These are phyloP conservation scores for Aphelocoma californica DNA, from an alignment of 2,797 vertebrate species.

Conservation along the genomic window DNA sequence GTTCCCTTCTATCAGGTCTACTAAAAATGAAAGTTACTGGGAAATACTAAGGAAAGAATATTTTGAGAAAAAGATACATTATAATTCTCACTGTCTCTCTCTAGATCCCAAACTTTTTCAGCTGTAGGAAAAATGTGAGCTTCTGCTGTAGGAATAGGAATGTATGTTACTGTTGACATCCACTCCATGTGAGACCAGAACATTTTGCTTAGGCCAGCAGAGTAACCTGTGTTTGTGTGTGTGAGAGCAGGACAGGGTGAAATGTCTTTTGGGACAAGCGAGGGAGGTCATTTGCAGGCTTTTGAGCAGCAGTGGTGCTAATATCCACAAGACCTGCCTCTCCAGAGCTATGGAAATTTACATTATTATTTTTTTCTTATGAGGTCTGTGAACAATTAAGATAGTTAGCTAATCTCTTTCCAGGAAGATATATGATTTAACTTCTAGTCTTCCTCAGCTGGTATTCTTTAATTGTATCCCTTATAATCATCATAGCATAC, in stretches of 20 bases:
- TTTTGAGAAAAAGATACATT: neutral
- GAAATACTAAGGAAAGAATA: neutral
- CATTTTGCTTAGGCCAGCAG: neutral
- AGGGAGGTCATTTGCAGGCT: neutral
- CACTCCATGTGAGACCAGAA: neutral
- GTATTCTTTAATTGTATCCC: conserved; percentile 47
- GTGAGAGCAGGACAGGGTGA: neutral
- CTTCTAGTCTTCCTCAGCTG: conserved; percentile 41
- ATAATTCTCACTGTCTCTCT: neutral
- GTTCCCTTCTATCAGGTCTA: neutral
- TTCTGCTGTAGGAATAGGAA: neutral
- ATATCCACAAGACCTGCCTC: neutral
- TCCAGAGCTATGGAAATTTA: conserved; percentile 36
- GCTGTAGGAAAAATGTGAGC: neutral
- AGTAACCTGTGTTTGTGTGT: neutral
- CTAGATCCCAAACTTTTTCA: neutral
- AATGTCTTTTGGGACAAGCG: neutral
- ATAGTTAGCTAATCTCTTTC: conserved; percentile 56
- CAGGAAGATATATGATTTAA: conserved; percentile 48
- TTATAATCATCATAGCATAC: neutral
- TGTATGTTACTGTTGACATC: neutral
- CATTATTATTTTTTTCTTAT: neutral
- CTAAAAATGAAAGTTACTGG: neutral
- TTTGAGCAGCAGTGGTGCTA: neutral
- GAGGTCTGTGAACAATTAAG: conserved; percentile 44